phyloP scores from a whole-genome alignment of 2,888 invertebrate genomes.

The Chloroclystis v-ata region DNA sequence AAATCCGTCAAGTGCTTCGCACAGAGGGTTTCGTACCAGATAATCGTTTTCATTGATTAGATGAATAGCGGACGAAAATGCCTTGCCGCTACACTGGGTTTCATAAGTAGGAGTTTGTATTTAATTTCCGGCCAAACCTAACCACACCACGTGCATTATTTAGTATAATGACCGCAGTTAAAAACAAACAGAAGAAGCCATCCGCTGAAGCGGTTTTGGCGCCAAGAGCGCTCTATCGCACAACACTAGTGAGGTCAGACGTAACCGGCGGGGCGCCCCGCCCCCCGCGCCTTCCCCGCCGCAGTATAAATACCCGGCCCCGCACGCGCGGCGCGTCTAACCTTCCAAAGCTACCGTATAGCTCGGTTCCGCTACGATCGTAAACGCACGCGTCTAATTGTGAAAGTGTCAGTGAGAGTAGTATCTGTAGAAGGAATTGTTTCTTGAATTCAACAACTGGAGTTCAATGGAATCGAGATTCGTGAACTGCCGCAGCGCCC shows the following conservation, averaged over 20 bases:
- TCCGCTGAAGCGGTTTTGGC: constrained; percentile 22
- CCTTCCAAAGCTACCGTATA: constrained; percentile 57
- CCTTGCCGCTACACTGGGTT: no score
- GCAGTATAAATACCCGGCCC: constrained; percentile 52
- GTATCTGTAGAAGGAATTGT: constrained; percentile 47
- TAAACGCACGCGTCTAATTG: constrained; percentile 66
- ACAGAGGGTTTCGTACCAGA: no score
- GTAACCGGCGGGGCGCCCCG: constrained; percentile 38
- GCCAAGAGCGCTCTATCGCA: constrained; percentile 24
- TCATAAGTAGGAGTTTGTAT: no score
- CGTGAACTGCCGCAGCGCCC: constrained; percentile 76
- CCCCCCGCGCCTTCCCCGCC: constrained; percentile 33
- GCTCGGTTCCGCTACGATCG: constrained; percentile 44
- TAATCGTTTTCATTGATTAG: no score
- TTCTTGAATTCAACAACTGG: constrained; percentile 57
- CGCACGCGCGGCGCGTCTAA: constrained; percentile 73
- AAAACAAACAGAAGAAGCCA: constrained; percentile 10
- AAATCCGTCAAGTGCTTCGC: no score
- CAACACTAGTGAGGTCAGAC: constrained; percentile 62
- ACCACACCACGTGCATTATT: no score
- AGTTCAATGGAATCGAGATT: constrained; percentile 79
- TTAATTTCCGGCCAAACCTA: no score
- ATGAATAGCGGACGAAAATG: no score
- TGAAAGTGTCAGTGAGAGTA: constrained; percentile 76
- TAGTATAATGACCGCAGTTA: neutral